These are phyloP conservation scores for Hoplostethus atlanticus DNA, from an alignment of 2,797 vertebrate genomes.

Conservation along the genomic window DNA sequence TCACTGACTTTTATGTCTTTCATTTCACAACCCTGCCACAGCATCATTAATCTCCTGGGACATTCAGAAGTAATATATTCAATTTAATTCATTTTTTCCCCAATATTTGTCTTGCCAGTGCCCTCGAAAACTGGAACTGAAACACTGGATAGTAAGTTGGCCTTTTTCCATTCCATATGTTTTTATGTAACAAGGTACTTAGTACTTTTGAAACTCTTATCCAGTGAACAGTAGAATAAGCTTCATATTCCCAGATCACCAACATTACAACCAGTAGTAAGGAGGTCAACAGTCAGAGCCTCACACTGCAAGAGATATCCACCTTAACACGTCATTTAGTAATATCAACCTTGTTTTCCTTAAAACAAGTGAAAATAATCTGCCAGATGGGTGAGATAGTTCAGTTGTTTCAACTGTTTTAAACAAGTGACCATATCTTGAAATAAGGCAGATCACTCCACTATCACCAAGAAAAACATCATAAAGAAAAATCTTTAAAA, in stretches of 20 bases:
- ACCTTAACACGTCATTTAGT: conserved; percentile 26
- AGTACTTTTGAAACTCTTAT: conserved; percentile 6
- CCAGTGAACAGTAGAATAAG: conserved; percentile 16
- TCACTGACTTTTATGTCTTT: conserved; percentile 19
- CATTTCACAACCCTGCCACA: conserved; percentile 33
- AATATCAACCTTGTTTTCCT: neutral
- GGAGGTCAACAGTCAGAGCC: conserved; percentile 5
- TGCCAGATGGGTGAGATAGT: neutral
- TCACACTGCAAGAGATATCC: conserved; percentile 1
- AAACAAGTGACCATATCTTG: neutral
- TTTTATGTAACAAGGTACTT: conserved; percentile 1
- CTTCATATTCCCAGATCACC: conserved; percentile 21
- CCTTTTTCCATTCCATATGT: neutral
- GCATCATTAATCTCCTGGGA: conserved; percentile 14
- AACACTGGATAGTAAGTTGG: conserved; percentile 55
- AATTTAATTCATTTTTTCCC: conserved; percentile 28
- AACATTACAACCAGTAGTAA: neutral
- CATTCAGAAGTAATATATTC: neutral
- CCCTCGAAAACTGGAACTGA: conserved; percentile 86
- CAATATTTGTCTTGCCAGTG: conserved; percentile 74
- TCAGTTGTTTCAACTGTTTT: neutral
- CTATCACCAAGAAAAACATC: neutral
- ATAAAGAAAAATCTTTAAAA: neutral
- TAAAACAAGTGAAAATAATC: conserved; percentile 18
- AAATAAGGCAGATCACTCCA: neutral